phyloP scores from a whole-genome alignment of 2,113 vertebrate species.

The Stictonetta naevosa region DNA sequence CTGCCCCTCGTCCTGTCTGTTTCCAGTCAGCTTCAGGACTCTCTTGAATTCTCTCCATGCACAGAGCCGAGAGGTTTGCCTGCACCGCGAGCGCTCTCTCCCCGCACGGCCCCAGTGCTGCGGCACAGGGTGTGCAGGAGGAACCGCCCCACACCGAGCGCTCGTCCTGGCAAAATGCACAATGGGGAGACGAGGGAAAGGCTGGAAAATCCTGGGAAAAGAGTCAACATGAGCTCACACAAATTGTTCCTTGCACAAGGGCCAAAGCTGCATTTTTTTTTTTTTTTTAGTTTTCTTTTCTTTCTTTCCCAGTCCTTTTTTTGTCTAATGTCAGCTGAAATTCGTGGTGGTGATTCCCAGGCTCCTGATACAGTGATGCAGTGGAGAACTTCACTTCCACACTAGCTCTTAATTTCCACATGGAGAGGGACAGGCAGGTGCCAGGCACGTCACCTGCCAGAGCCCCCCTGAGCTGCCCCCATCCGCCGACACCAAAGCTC shows the following conservation, averaged over 20 bases:
- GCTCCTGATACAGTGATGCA: neutral
- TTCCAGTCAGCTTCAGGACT: neutral
- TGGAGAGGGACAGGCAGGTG: rapidly evolving
- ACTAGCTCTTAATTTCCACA: rapidly evolving
- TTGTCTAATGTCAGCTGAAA: neutral
- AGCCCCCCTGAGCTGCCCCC: neutral
- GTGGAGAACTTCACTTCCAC: neutral
- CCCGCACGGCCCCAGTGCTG: no score
- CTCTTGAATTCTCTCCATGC: neutral
- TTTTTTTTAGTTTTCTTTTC: neutral
- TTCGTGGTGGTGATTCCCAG: neutral
- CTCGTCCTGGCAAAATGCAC: neutral
- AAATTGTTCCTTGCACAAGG: neutral
- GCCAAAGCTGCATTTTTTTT: neutral
- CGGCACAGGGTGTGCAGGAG: neutral
- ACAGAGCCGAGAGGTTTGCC: no score
- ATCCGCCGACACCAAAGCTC: neutral
- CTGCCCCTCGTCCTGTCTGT: rapidly evolving
- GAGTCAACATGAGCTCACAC: conserved; percentile 50
- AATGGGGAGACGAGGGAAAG: neutral
- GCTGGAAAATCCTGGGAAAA: conserved; percentile 62
- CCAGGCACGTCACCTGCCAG: rapidly evolving
- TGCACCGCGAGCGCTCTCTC: no score
- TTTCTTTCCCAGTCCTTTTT: neutral
- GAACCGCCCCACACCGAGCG: neutral